phyloP scores from a whole-genome alignment of 2,888 invertebrate genomes.

The Archaeoteleia sp. region DNA sequence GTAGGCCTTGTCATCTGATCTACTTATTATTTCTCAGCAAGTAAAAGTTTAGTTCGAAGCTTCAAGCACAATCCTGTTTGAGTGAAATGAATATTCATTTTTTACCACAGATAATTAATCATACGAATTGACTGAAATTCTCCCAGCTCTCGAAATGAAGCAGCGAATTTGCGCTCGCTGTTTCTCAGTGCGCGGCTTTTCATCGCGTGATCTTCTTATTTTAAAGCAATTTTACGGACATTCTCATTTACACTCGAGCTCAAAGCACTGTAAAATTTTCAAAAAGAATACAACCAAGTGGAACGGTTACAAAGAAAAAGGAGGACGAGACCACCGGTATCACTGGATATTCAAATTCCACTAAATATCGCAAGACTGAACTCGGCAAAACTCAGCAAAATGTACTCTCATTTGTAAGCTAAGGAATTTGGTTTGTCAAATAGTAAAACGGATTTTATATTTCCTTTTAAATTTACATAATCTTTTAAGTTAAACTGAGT shows the following conservation, averaged over 20 bases:
- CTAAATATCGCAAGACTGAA: background rate
- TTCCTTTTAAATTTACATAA: too few species aligned
- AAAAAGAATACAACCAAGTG: conserved; percentile 8
- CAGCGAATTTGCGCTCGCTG: conserved; percentile 5
- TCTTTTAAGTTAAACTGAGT: too few species aligned
- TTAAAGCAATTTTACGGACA: conserved; percentile 5
- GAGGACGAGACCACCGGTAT: background rate
- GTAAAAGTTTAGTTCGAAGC: conserved; percentile 3
- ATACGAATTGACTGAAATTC: conserved; percentile 10
- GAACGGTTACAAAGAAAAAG: conserved; percentile 3
- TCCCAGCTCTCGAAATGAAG: conserved; percentile 12
- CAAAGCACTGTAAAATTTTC: conserved; percentile 7
- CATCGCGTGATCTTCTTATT: conserved; percentile 11
- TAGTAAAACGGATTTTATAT: too few species aligned
- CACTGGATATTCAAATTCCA: conserved; percentile 8
- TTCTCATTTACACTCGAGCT: too few species aligned
- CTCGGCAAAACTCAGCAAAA: background rate
- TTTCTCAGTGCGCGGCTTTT: conserved; percentile 9
- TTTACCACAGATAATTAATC: conserved; percentile 12
- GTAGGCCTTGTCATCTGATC: background rate
- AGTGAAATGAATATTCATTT: conserved; percentile 15
- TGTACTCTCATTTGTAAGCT: conserved; percentile 1
- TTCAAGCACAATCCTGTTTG: conserved; percentile 6
- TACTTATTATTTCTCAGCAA: background rate
- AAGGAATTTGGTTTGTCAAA: background rate